Conservation (phyloP, 1,140 invertebrate species). For the Hylaeus volcanicus region DNA sequence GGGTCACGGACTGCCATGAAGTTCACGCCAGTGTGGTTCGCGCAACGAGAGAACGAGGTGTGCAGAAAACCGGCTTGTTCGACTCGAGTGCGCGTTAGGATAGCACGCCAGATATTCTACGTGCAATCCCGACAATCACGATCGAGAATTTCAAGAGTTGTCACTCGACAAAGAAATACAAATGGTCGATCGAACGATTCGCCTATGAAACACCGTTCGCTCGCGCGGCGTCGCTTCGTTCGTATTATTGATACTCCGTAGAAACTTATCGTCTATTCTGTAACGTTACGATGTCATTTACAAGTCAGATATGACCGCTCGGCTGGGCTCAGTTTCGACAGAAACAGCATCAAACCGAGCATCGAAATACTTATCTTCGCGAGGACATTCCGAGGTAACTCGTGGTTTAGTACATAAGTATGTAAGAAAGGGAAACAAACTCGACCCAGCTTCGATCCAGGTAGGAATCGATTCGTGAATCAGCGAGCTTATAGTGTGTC, state of each 20-base stretch:
- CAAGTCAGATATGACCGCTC: not conserved
- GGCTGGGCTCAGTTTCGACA: not conserved
- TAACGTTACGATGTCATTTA: constrained; percentile 20
- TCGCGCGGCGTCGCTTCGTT: constrained; percentile 2
- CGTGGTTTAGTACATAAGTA: no score
- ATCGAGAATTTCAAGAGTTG: not conserved
- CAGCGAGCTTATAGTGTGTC: not conserved
- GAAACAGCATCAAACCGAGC: no score
- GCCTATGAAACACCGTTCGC: not conserved
- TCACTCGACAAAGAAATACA: not conserved
- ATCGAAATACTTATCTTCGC: not conserved
- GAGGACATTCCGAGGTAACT: not conserved
- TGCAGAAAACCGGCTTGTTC: constrained; percentile 49
- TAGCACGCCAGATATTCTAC: constrained; percentile 1
- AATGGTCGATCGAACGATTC: no score
- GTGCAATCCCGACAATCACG: not conserved
- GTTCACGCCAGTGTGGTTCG: constrained; percentile 21
- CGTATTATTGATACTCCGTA: constrained; percentile 16
- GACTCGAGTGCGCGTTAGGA: constrained; percentile 17
- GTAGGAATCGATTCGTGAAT: not conserved
- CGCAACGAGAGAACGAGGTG: constrained; percentile 35
- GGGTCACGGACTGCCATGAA: constrained; percentile 52
- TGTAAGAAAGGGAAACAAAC: constrained; percentile 5
- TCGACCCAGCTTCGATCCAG: not conserved
- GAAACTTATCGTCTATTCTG: not conserved